Percentiles rank a stretch among this genome's conserved stretches.
These are phyloP conservation scores for Scyliorhinus canicula DNA, from an alignment of 2,797 vertebrate genomes.

Conservation along the genomic window DNA sequence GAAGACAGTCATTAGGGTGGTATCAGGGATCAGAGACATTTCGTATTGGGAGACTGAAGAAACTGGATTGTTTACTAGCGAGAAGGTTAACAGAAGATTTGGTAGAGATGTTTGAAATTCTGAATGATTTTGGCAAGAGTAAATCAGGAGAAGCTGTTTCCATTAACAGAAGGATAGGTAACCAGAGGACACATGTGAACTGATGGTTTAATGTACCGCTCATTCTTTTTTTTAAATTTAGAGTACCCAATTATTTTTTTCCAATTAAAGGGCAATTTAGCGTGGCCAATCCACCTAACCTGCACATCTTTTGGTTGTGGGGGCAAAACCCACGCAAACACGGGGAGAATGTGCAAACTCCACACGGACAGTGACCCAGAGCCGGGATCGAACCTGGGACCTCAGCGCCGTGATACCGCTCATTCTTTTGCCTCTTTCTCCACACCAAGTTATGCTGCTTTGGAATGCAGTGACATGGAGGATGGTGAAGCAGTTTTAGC, in stretches of 20 bases:
- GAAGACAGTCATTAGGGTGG: neutral
- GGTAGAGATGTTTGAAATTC: neutral
- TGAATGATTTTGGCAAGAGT: neutral
- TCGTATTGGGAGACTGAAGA: neutral
- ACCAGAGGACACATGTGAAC: neutral
- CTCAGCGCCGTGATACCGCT: no score
- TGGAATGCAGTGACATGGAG: no score
- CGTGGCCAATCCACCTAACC: no score
- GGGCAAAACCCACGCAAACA: no score
- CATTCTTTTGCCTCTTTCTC: no score
- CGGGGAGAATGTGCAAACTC: no score
- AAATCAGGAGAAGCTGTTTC: neutral
- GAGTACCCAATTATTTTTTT: no score
- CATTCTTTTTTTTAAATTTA: no score
- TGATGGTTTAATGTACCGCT: neutral
- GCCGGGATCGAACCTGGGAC: no score
- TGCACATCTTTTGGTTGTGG: no score
- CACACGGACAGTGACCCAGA: no score
- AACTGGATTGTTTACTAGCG: neutral
- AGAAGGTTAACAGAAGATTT: neutral
- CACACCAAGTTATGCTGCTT: neutral
- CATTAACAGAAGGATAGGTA: neutral
- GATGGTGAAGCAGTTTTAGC: neutral
- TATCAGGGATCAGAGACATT: neutral
- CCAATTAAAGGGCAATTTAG: no score